phyloP scores from a whole-genome alignment of 2,113 vertebrate genomes.

The Pelodiscus sinensis region DNA sequence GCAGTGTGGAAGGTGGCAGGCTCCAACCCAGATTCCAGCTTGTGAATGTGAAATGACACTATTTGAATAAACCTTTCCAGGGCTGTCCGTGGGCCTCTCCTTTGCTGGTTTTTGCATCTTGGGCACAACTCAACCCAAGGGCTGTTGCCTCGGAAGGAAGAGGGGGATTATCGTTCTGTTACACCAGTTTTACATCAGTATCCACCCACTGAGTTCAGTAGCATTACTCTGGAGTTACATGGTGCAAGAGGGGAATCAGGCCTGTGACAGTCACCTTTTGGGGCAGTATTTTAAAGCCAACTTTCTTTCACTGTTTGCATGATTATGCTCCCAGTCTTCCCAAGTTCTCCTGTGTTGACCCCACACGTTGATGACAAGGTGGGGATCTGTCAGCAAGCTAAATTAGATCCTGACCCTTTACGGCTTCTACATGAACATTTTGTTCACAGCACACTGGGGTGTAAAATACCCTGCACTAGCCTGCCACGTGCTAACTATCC shows the following conservation, averaged over 20 bases:
- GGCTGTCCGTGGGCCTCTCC: neutral
- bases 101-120: neutral
- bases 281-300: too few species aligned
- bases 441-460: too few species aligned
- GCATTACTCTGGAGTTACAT: neutral
- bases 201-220: neutral
- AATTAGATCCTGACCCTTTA: neutral
- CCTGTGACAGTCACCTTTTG: neutral
- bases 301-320: accelerated
- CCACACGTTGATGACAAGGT: accelerated
- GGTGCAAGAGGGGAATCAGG: neutral
- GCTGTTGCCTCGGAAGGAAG: constrained; percentile 8
- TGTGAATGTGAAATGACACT: neutral
- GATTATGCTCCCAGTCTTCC: neutral
- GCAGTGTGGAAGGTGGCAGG: neutral
- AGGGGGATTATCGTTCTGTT: neutral
- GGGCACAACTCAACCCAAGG: accelerated
- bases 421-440: neutral
- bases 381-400: neutral
- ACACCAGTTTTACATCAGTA: neutral
- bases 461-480: too few species aligned
- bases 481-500: too few species aligned
- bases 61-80: neutral
- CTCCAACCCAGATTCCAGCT: neutral
- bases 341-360: neutral